A percentile compares a stretch with the other conserved stretches of the same genome.
Evolutionary conservation across 2,797 vertebrate species (phyloP).

Genomic region (Enoplosus armatus): DNA sequence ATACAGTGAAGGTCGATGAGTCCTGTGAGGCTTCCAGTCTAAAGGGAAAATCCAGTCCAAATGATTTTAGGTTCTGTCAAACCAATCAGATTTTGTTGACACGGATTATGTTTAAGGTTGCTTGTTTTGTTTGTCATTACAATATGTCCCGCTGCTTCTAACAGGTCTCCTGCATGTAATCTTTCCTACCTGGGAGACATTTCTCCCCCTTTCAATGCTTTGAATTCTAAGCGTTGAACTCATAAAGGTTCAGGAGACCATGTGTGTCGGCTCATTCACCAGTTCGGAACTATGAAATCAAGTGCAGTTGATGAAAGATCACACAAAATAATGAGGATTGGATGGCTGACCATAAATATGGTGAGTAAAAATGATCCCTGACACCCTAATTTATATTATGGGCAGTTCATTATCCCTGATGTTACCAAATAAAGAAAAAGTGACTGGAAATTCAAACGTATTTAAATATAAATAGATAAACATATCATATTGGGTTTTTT

Average conservation of each 20-base stretch:
- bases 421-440: too few species aligned
- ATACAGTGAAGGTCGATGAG: constrained; percentile 42
- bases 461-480: too few species aligned
- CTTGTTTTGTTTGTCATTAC: not conserved
- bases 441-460: too few species aligned
- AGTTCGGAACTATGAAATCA: not conserved
- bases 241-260: too few species aligned
- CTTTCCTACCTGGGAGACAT: not conserved
- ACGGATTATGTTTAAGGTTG: too few species aligned
- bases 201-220: not conserved
- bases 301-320: not conserved
- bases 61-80: constrained; percentile 7
- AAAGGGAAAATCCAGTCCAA: constrained; percentile 14
- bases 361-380: not conserved
- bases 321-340: not conserved
- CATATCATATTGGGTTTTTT: too few species aligned
- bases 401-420: not conserved
- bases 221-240: not conserved
- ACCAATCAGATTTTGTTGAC: not conserved
- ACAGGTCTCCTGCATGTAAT: not conserved
- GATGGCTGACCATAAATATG: not conserved
- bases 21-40: not conserved
- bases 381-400: not conserved
- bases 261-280: not conserved
- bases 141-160: not conserved